Conservation (phyloP, 2,797 vertebrate species). For the Sebastes itinus region DNA sequence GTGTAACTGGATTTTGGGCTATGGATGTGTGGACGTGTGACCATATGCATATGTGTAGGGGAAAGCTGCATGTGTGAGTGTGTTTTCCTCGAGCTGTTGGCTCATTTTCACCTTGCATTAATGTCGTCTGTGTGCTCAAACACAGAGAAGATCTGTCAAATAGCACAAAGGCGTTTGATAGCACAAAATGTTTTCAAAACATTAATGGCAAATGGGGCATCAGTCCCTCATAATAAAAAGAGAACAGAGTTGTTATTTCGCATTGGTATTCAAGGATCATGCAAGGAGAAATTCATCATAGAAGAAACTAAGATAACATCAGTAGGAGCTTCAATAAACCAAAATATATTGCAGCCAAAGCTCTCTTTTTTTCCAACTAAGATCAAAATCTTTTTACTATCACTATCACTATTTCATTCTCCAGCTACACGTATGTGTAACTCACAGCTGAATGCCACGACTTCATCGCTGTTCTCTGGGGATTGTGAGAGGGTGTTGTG, state of each 20-base stretch:
- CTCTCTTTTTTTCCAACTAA: background rate
- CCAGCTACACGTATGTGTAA: background rate
- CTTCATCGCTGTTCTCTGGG: background rate
- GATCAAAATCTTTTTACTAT: background rate
- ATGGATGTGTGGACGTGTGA: constrained; percentile 11
- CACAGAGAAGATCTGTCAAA: background rate
- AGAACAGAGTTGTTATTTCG: background rate
- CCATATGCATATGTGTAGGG: constrained; percentile 12
- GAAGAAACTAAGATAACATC: background rate
- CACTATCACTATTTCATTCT: background rate
- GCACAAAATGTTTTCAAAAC: background rate
- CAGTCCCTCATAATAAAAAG: background rate
- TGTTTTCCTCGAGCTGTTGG: background rate
- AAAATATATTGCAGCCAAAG: background rate
- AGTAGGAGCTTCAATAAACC: background rate
- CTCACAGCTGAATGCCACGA: background rate
- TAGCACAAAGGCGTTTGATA: background rate
- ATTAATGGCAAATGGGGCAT: background rate
- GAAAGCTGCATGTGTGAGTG: background rate
- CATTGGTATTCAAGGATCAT: background rate
- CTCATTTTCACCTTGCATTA: constrained; percentile 19
- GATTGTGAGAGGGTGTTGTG: background rate
- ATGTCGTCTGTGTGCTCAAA: background rate
- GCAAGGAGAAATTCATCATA: background rate
- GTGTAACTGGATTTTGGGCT: constrained; percentile 7